Base-by-base conservation (phyloP, 2,797 vertebrate genomes). In the Natrix natrix region DNA sequence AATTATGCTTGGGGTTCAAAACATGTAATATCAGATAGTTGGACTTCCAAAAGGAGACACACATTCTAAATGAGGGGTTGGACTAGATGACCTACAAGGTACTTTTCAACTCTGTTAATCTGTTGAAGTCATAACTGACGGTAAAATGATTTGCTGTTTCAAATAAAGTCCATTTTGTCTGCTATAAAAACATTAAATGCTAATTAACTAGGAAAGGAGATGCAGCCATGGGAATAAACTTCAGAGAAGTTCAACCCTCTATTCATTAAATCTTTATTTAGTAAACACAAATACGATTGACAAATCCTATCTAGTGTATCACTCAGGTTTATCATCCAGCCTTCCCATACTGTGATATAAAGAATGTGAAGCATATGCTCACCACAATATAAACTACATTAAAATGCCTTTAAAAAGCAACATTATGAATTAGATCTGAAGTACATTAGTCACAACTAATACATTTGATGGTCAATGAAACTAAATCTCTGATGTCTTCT, bases 151-250 rank as follows among this genome's bases (percentile, higher is more conserved):
- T 63, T 92, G 8, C 11, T 92, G 32, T 83, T 61, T 52, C 52
- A 83, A 78, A 63, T 57, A 90, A 95, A 88, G 28, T 11, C 88
- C 63, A 93, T 93, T 95, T 92, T 66, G 24, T 28, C 11, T 94
- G 89, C 94, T 92, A 93, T 83, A 8, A 91, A 59, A 93, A 88
- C 32, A 61, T 48, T 24, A 86, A 96, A 91, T 57, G 69, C 22
- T 86, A 90, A 26, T 0, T 14, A 86, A 12, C 69, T 91, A 87
- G 63, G 86, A 74, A 93, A 24, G 14, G 69, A 83, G n/a, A 24
- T 2, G 48, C 0, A 93, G 8, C 37, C 91, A 22, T 43, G 56
- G 89, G 57, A 28, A 94, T 24, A 91, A 57, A 6, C 10, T 12
- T 91, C 20, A 43, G 92, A 83, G 57, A 54, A 66, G 6, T 26